phyloP scores from a whole-genome alignment of 35 echinoderm and acorn worm species.

The Nesometra sesokonis region DNA sequence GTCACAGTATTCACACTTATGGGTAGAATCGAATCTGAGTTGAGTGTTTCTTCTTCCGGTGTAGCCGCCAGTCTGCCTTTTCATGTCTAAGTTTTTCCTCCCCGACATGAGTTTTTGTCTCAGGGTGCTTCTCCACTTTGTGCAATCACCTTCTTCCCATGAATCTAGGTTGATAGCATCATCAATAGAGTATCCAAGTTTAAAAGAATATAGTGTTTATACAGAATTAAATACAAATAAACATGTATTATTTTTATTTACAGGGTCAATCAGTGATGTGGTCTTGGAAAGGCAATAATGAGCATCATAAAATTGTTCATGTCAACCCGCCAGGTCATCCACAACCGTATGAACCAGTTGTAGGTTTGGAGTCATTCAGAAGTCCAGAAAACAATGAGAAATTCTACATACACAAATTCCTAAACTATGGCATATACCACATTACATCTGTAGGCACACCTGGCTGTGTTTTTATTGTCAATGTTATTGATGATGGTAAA shows the following conservation, averaged over 20 bases:
- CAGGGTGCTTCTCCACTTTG: too few relatives aligned
- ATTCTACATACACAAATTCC: conserved; percentile 31
- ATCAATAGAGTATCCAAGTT: too few relatives aligned
- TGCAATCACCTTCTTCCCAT: too few relatives aligned
- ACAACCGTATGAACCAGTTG: conserved; percentile 15
- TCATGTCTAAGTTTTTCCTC: too few relatives aligned
- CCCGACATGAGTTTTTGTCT: too few relatives aligned
- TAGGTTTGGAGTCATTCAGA: conserved; percentile 20
- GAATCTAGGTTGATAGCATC: too few relatives aligned
- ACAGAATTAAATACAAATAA: too few relatives aligned
- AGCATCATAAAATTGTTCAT: conserved; percentile 58
- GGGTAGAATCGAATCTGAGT: too few relatives aligned
- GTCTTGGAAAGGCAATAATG: conserved; percentile 55
- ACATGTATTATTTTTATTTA: background rate
- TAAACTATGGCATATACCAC: conserved; percentile 37
- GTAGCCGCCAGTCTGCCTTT: too few relatives aligned
- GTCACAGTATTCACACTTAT: too few relatives aligned
- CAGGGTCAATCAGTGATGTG: conserved; percentile 43
- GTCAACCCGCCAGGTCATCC: conserved; percentile 29
- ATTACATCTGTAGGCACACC: conserved; percentile 37
- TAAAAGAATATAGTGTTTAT: too few relatives aligned
- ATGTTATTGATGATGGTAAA: conserved; percentile 54
- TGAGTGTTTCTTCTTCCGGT: too few relatives aligned
- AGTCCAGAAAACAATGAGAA: conserved; percentile 33
- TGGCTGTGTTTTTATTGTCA: conserved; percentile 22